These are phyloP conservation scores for Urocolius indicus DNA, from an alignment of 2,113 vertebrate genomes.

Conservation along the genomic window DNA sequence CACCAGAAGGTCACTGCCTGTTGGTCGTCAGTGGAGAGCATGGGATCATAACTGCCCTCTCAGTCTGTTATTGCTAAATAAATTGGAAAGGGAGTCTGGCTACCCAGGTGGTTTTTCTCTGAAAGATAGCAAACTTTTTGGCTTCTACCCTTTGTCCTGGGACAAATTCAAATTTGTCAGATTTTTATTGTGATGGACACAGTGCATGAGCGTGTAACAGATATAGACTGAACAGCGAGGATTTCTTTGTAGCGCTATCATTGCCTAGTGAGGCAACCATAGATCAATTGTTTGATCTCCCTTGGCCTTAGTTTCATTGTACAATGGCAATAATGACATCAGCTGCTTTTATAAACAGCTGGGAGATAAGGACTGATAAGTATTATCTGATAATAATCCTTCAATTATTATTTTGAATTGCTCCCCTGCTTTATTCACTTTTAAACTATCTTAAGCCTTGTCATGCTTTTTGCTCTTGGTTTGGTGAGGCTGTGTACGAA, in stretches of 20 bases:
- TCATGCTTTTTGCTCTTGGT: not conserved
- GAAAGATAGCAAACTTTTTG: not conserved
- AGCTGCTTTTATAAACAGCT: not conserved
- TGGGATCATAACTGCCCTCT: not conserved
- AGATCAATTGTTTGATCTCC: not conserved
- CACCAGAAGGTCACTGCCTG: slow-evolving; percentile 11
- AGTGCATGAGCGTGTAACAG: not conserved
- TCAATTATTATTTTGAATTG: not conserved
- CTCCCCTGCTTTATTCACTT: not conserved
- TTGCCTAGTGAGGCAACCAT: not conserved
- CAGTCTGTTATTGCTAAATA: not conserved
- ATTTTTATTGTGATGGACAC: not conserved
- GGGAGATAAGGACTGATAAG: not conserved
- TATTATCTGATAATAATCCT: not conserved
- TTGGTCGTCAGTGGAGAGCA: not conserved
- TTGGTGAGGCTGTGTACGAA: not conserved
- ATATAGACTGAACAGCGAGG: not conserved
- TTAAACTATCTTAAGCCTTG: not conserved
- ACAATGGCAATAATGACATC: not conserved
- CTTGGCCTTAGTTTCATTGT: not conserved
- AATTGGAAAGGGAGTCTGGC: not conserved
- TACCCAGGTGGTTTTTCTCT: not conserved
- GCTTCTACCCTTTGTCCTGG: not conserved
- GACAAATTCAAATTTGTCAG: not conserved
- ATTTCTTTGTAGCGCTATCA: not conserved